Evolutionary conservation across 2,113 vertebrate genomes (phyloP).

Genomic region (Hoplias malabaricus): DNA sequence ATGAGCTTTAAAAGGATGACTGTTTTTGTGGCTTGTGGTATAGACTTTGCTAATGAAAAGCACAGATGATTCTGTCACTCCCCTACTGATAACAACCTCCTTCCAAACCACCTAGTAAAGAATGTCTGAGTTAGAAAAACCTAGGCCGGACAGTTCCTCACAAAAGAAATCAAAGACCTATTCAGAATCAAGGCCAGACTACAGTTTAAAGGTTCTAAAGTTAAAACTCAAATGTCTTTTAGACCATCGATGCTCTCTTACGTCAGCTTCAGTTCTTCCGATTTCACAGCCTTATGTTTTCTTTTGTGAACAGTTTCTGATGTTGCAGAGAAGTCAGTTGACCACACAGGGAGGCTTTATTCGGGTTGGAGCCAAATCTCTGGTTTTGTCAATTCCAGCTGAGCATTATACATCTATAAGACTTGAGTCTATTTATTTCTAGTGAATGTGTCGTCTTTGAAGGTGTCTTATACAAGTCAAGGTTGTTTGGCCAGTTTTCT

Average conservation of each 20-base stretch:
- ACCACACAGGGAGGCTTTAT: too few relatives aligned
- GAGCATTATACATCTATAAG: too few relatives aligned
- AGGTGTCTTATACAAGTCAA: too few relatives aligned
- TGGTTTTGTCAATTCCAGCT: too few relatives aligned
- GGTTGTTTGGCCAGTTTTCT: too few relatives aligned
- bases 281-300: too few relatives aligned
- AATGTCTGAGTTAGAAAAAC: slow-evolving; percentile 17
- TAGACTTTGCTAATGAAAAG: slow-evolving; percentile 43
- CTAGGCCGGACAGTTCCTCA: not conserved
- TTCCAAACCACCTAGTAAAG: slow-evolving; percentile 2
- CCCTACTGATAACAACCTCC: slow-evolving; percentile 14
- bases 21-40: slow-evolving; percentile 22
- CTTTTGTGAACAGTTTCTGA: not conserved
- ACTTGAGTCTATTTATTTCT: too few relatives aligned
- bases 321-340: not conserved
- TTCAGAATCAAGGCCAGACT: not conserved
- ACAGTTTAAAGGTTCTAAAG: not conserved
- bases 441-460: too few relatives aligned
- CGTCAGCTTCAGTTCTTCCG: too few relatives aligned
- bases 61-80: slow-evolving; percentile 28
- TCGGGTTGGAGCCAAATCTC: too few relatives aligned
- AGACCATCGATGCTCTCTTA: not conserved
- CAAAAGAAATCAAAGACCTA: not conserved
- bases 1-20: not conserved
- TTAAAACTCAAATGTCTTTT: not conserved